These are phyloP conservation scores for Cryptops parisi DNA, from an alignment of 2,888 invertebrate genomes.

Conservation along the genomic window DNA sequence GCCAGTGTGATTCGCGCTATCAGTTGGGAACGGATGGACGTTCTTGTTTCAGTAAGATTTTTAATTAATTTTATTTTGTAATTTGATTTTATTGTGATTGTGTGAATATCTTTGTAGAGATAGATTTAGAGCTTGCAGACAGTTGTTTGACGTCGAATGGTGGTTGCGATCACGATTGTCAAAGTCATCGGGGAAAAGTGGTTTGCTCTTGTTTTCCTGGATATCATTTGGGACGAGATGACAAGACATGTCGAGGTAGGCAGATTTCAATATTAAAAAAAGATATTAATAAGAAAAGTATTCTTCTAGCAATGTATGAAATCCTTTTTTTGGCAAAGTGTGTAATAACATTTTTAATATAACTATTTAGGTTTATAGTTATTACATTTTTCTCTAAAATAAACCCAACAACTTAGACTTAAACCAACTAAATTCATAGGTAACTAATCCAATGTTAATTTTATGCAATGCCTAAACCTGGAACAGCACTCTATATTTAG, in stretches of 20 bases:
- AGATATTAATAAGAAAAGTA: too few relatives aligned
- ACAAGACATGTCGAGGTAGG: constrained; percentile 26
- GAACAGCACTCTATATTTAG: too few relatives aligned
- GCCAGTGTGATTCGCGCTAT: constrained; percentile 23
- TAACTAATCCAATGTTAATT: too few relatives aligned
- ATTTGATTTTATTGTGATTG: not conserved
- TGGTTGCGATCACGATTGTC: constrained; percentile 38
- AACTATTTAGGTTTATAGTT: too few relatives aligned
- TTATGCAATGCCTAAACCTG: too few relatives aligned
- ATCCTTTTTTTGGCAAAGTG: too few relatives aligned
- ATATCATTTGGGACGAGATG: constrained; percentile 26
- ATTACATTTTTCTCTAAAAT: too few relatives aligned
- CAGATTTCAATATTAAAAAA: constrained; percentile 4
- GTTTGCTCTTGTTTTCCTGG: constrained; percentile 27
- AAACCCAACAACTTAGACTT: too few relatives aligned
- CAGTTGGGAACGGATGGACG: constrained; percentile 32
- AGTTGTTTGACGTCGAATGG: constrained; percentile 36
- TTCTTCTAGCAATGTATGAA: too few relatives aligned
- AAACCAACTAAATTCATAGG: too few relatives aligned
- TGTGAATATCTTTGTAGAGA: too few relatives aligned
- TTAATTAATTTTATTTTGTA: not conserved
- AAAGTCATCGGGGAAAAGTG: constrained; percentile 25
- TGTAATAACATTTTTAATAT: too few relatives aligned
- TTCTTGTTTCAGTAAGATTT: constrained; percentile 31
- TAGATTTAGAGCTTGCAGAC: constrained; percentile 33